Base-by-base conservation (phyloP, 2,888 invertebrate species). In the Troides helena region DNA sequence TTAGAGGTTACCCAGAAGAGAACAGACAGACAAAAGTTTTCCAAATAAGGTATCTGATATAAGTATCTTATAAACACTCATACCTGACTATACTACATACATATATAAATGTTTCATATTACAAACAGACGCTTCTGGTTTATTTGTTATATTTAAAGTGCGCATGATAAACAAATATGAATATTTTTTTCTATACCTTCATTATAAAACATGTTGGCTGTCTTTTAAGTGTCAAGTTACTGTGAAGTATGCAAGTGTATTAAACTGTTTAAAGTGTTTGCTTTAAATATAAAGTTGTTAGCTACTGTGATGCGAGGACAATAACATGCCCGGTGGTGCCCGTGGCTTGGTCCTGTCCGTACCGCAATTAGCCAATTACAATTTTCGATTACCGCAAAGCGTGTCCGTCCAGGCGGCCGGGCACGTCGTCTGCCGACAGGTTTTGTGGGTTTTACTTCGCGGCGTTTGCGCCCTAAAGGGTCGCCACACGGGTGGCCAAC, bases 351-450 rank as follows among this genome's bases (percentile, higher is more conserved):
- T 79, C 36, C 53, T 70, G 70, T 63, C 39, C 76, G 71, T 79
- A 75, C 75, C 76, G 74, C 80, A 87, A 88, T 89, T 86, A 87
- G 82, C 81, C 81, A 85, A 87, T 85, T 82, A 85, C 82, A 86
- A 87, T 89, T 88, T 89, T 88, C 85, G 87, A 88, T 88, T 88
- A 86, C 81, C 78, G 79, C 77, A 77, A 75, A 83, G 83, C 85
- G 81, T 85, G 82, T 82, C 83, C 77, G 75, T 76, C 74, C 58
- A 62, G 65, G 78, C 77, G 75, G 81, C 77, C 78, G 76, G 78
- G 74, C 74, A 70, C 53, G 73, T 76, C 77, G 78, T 74, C 72
- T 75, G 72, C 77, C 79, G 85, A 87, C 87, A 83, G 87, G 89
- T 89, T 89, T 81, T 81, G 84, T 86, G 78, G 83, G 84, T 85